Base-by-base conservation (phyloP, 2,113 vertebrate genomes). In the Electrona antarctica region DNA sequence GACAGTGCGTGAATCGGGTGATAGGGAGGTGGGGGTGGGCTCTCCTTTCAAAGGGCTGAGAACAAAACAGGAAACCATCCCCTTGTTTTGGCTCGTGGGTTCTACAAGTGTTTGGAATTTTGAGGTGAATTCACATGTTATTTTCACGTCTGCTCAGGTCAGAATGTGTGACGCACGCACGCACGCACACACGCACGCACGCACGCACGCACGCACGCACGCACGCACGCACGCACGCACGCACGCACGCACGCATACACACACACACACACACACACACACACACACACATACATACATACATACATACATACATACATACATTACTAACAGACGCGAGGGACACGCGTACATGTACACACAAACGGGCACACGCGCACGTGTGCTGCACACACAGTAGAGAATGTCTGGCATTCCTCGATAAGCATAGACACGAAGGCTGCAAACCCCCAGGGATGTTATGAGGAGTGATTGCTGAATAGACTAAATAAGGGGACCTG, bases 41-140 rank as follows among this genome's bases (percentile, higher is more conserved):
- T 89, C 80, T 54, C 15, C 71, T 86, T 87, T 85, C 85, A 85
- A 86, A 67, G 64, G 47, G 8, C 79, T 2, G 70, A 82, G 86
- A 86, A 87, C 81, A 90, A 89, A 91, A 90, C 86, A 90, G 89
- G 90, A 93, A 90, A 78, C 67, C 74, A 64, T 85, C 83, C 68
- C 79, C 65, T 84, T 89, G 86, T 91, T 92, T 90, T 90, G 88
- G 83, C 78, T 87, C 61, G 52, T 68, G 77, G 76, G 72, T 76
- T 47, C 72, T 80, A 89, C 86, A 89, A 90, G 87, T 87, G 88
- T 91, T 88, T 84, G 89, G 87, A 89, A 87, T 90, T 82, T 84
- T 33, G 72, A 76, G 77, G 68, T 79, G 87, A 79, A 83, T 88
- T 84, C 74, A 78, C 80, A 69, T 84, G 87, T 85, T 84, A 61